Conservation (phyloP, 2,797 vertebrate species). For the Sebastes taczanowskii region DNA sequence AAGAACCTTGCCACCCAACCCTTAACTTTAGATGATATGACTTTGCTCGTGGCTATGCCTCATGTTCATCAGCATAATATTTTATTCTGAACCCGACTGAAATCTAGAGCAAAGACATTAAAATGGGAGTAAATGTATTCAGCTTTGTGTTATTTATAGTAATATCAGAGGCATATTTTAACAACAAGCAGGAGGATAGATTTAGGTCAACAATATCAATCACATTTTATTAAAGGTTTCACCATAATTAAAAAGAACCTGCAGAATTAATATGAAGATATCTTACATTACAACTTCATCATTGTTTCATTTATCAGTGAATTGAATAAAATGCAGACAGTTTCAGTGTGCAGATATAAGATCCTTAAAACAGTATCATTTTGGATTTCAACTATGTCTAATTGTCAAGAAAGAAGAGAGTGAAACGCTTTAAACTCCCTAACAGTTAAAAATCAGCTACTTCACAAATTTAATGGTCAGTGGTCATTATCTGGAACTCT, state of each 20-base stretch:
- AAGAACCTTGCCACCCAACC: slow-evolving; percentile 48
- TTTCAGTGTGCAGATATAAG: not conserved
- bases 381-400: not conserved
- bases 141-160: not conserved
- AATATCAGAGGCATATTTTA: not conserved
- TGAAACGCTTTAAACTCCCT: not conserved
- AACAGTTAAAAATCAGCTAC: not conserved
- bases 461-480: not conserved
- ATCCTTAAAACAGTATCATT: not conserved
- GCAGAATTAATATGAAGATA: not conserved
- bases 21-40: slow-evolving; percentile 58
- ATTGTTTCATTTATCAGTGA: not conserved
- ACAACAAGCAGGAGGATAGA: not conserved
- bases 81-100: slow-evolving; percentile 34
- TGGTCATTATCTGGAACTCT: not conserved
- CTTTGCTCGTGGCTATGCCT: slow-evolving; percentile 61
- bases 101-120: slow-evolving; percentile 20
- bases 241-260: not conserved
- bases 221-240: not conserved
- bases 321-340: not conserved
- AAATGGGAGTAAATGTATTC: slow-evolving; percentile 5
- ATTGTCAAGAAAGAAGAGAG: not conserved
- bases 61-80: slow-evolving; percentile 52
- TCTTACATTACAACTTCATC: not conserved
- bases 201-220: not conserved